Base-by-base conservation (phyloP, 2,888 invertebrate species). In the Tiphia femorata region DNA sequence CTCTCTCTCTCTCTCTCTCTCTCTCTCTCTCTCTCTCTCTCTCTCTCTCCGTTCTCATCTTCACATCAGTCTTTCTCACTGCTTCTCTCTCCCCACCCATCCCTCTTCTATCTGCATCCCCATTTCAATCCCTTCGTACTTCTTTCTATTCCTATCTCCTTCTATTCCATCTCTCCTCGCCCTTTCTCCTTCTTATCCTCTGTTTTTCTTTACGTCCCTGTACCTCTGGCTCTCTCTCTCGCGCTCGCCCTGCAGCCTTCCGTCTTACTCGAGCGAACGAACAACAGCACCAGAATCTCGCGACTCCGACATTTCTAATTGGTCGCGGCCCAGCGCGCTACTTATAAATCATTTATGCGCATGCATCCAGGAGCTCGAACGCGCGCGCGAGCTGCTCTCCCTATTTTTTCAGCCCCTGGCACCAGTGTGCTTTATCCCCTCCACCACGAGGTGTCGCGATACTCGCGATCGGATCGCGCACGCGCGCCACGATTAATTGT, bases 261-360 rank as follows among this genome's bases (percentile, higher is more conserved):
- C 17, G 17, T 7, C n/a, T n/a, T 8, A 7, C 7, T 2, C 33
- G 3, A 12, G 37, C 41, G 20, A 17, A 27, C 30, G 16, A n/a
- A n/a, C n/a, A n/a, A n/a, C n/a, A n/a, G n/a, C n/a, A n/a, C n/a
- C n/a, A n/a, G n/a, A n/a, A n/a, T n/a, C n/a, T n/a, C n/a, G n/a
- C n/a, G 41, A 3, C 21, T 38, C 7, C 19, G 21, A 17, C 12
- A 43, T 38, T 27, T 35, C 12, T 50, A 41, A 50, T 50, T 56
- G 43, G n/a, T 16, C 14, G 29, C 14, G 5, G 12, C 12, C 19
- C 42, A 17, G 43, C 14, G 23, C 21, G 17, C 4, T n/a, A n/a
- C 21, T 44, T 54, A 33, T 23, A 41, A 40, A 54, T 54, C 21
- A 41, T 58, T 55, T 27, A 41, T 20, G 44, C 14, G 19, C 8